phyloP scores from a whole-genome alignment of 2,888 invertebrate genomes.

The Drosophila acutilabella region DNA sequence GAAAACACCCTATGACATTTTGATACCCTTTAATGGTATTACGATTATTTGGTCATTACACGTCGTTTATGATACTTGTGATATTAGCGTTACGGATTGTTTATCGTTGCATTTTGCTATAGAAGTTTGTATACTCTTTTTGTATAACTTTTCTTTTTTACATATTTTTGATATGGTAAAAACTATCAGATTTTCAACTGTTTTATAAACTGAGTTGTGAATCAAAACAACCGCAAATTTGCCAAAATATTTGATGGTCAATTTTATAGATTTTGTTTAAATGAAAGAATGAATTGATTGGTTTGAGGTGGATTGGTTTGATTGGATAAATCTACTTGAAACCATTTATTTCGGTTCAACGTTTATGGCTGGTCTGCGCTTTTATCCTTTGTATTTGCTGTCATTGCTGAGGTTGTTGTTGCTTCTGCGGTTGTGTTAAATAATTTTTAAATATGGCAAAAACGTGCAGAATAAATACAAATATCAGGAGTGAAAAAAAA shows the following conservation, averaged over 20 bases:
- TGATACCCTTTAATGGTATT: too few species aligned
- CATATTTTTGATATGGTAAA: neutral
- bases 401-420: slow-evolving; percentile 23
- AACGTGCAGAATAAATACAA: slow-evolving; percentile 35
- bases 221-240: neutral
- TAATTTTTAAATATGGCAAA: slow-evolving; percentile 45
- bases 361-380: slow-evolving; percentile 25
- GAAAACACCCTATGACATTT: too few species aligned
- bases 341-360: slow-evolving; percentile 30
- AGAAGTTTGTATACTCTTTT: too few species aligned
- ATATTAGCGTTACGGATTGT: too few species aligned
- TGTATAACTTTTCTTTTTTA: neutral
- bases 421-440: slow-evolving; percentile 37
- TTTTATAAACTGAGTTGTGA: neutral
- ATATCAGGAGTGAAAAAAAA: slow-evolving; percentile 12
- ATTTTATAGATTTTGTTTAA: slow-evolving; percentile 18
- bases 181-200: neutral
- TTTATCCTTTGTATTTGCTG: slow-evolving; percentile 6
- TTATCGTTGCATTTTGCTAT: too few species aligned
- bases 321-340: slow-evolving; percentile 35
- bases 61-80: too few species aligned
- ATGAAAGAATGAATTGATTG: slow-evolving; percentile 4
- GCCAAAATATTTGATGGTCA: neutral
- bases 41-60: too few species aligned
- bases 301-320: slow-evolving; percentile 16